These are phyloP conservation scores for Pteria penguin DNA, from an alignment of 2,888 invertebrate species.

Conservation along the genomic window DNA sequence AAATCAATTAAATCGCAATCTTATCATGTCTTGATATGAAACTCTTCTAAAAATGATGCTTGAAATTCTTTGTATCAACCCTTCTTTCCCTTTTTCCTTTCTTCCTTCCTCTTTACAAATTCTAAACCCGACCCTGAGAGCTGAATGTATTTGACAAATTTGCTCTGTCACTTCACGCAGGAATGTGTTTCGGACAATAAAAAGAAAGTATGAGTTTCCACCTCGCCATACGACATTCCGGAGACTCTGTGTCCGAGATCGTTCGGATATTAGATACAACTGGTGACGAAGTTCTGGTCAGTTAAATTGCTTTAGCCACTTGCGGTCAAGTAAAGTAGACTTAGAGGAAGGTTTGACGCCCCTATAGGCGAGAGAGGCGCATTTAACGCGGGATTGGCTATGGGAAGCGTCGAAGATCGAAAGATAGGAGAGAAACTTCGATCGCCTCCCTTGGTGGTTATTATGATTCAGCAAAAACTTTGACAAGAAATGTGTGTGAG, in stretches of 20 bases:
- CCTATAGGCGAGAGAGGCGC: not conserved
- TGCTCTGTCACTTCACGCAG: not conserved
- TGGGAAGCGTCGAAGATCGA: not conserved
- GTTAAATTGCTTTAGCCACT: slow-evolving; percentile 18
- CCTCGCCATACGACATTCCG: not conserved
- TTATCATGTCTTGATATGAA: too few relatives aligned
- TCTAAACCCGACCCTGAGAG: too few relatives aligned
- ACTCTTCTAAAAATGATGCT: too few relatives aligned
- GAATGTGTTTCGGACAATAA: not conserved
- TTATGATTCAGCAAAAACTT: not conserved
- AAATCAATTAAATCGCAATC: too few relatives aligned
- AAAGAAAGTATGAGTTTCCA: not conserved
- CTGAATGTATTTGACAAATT: not conserved
- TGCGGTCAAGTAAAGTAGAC: slow-evolving; percentile 21
- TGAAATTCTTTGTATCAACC: too few relatives aligned
- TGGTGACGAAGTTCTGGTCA: slow-evolving; percentile 30
- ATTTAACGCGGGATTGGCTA: not conserved
- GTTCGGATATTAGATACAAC: slow-evolving; percentile 10
- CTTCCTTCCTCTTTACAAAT: too few relatives aligned
- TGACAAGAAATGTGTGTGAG: not conserved
- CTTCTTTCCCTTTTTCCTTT: too few relatives aligned
- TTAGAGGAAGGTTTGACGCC: not conserved
- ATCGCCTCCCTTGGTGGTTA: not conserved
- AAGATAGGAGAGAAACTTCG: not conserved
- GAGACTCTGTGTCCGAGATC: slow-evolving; percentile 24